Percentiles rank a stretch among this genome's conserved stretches.
Evolutionary conservation across 2,797 vertebrate species (phyloP).

Genomic region (Prionace glauca): DNA sequence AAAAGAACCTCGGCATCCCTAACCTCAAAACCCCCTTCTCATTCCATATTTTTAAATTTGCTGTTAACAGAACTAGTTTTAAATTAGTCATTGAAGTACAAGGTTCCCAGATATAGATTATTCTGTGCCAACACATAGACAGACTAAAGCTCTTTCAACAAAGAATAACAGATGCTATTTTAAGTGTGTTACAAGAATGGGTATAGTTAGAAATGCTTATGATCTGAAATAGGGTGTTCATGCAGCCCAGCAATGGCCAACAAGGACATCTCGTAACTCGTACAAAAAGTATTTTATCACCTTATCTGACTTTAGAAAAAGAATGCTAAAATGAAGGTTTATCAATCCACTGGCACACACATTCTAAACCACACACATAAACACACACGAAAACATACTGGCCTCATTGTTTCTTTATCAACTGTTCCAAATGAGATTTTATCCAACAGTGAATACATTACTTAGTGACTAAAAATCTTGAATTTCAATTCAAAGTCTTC

Average conservation of each 20-base stretch:
- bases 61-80: not conserved
- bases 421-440: not conserved
- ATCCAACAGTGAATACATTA: not conserved
- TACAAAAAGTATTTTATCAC: not conserved
- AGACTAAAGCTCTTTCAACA: not conserved
- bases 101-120: not conserved
- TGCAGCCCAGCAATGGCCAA: not conserved
- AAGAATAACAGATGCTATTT: not conserved
- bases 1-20: not conserved
- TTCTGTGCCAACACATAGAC: not conserved
- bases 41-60: not conserved
- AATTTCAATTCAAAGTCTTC: constrained; percentile 20
- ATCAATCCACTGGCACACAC: not conserved
- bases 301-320: not conserved
- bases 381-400: not conserved
- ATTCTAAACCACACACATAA: not conserved
- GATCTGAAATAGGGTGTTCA: not conserved
- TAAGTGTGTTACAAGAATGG: not conserved
- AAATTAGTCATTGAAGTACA: not conserved
- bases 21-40: too few relatives aligned
- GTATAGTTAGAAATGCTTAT: not conserved
- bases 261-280: not conserved
- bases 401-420: constrained; percentile 17
- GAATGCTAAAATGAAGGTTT: not conserved
- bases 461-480: not conserved